A percentile compares a stretch with the other conserved stretches of the same genome.
phyloP scores from a whole-genome alignment of 92 coral and sea anemone species.

The Phenganax subtilis region DNA sequence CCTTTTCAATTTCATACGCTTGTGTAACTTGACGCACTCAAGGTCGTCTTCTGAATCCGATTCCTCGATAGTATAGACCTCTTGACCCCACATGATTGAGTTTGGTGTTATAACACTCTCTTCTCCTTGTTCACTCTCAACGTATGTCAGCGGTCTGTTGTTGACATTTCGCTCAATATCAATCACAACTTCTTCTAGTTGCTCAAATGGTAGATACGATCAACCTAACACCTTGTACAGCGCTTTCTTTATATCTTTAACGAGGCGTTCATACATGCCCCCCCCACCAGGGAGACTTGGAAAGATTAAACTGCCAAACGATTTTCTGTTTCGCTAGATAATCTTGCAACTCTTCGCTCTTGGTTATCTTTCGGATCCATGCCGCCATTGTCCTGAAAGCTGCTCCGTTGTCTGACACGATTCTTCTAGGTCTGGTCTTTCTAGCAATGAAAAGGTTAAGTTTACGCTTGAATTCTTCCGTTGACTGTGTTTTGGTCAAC shows the following conservation, averaged over 20 bases:
- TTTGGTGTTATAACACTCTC: constrained; percentile 53
- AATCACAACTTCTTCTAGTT: constrained; percentile 50
- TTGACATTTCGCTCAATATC: constrained; percentile 56
- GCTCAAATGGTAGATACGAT: constrained; percentile 40
- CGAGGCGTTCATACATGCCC: constrained; percentile 50
- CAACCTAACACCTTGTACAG: constrained; percentile 54
- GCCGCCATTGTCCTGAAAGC: constrained; percentile 14
- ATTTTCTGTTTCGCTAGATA: constrained; percentile 20
- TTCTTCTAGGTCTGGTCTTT: constrained; percentile 44
- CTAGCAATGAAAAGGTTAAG: constrained; percentile 42
- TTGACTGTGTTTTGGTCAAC: constrained; percentile 44
- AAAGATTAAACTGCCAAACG: constrained; percentile 41
- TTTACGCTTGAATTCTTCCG: constrained; percentile 45
- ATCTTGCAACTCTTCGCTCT: constrained; percentile 40
- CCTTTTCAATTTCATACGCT: constrained; percentile 16
- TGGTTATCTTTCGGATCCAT: constrained; percentile 9
- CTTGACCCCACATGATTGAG: constrained; percentile 36
- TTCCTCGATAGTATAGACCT: constrained; percentile 35
- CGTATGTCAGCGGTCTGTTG: constrained; percentile 56
- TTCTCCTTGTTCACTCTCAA: constrained; percentile 50
- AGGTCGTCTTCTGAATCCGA: constrained; percentile 25
- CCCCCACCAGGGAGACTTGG: constrained; percentile 39
- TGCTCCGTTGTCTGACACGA: constrained; percentile 34
- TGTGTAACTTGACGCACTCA: constrained; percentile 20
- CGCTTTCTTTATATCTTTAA: constrained; percentile 54